Evolutionary conservation across 2,797 vertebrate genomes (phyloP).

Genomic region (Gallinago stenura): DNA sequence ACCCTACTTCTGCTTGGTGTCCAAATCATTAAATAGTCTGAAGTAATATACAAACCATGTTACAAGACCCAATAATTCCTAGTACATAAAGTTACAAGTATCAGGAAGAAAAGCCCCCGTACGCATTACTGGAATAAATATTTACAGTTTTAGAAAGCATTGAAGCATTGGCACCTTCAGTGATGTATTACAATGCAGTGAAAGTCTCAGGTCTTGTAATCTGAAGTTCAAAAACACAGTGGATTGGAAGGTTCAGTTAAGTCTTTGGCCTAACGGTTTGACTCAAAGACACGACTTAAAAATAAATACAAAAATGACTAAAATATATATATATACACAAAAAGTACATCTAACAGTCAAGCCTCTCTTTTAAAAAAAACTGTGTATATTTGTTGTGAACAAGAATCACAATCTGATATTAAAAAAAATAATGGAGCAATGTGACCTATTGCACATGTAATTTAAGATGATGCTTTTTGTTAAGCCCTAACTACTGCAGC

Average conservation of each 20-base stretch:
- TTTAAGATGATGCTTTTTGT: slow-evolving; percentile 38
- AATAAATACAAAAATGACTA: slow-evolving; percentile 83
- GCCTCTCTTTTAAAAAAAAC: slow-evolving; percentile 67
- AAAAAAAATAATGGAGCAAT: slow-evolving; percentile 19
- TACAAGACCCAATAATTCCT: slow-evolving; percentile 8
- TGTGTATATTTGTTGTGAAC: slow-evolving; percentile 58
- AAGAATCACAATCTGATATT: slow-evolving; percentile 47
- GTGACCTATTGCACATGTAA: slow-evolving; percentile 74
- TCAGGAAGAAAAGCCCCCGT: not conserved
- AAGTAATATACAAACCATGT: slow-evolving; percentile 48
- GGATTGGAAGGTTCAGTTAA: slow-evolving; percentile 54
- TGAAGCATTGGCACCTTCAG: slow-evolving; percentile 67
- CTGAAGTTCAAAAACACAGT: slow-evolving; percentile 51
- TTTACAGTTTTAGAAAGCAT: slow-evolving; percentile 58
- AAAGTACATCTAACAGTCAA: slow-evolving; percentile 80
- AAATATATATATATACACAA: slow-evolving; percentile 85
- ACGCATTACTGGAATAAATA: slow-evolving; percentile 1
- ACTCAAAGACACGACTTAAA: slow-evolving; percentile 75
- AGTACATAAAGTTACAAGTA: slow-evolving; percentile 24
- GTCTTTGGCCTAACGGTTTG: slow-evolving; percentile 75
- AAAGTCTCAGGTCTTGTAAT: slow-evolving; percentile 53
- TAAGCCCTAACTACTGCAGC: slow-evolving; percentile 37
- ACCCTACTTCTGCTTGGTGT: not conserved
- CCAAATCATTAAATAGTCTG: slow-evolving; percentile 6
- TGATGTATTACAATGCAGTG: slow-evolving; percentile 50